Base-by-base conservation (phyloP, 2,797 vertebrate species). In the Lateolabrax maculatus region DNA sequence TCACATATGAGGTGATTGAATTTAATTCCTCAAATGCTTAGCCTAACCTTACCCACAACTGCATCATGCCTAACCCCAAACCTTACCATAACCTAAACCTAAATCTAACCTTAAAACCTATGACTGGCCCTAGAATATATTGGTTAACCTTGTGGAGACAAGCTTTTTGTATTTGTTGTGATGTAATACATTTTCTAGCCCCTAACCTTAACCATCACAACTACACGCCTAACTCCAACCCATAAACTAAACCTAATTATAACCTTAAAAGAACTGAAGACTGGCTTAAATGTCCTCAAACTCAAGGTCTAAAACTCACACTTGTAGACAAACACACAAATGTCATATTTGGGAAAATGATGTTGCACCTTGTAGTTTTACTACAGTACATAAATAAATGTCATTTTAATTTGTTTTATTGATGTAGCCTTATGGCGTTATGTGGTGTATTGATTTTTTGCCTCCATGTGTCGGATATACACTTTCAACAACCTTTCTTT, bases 371-470 rank as follows among this genome's bases (percentile, higher is more conserved):
- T 39, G n/a, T 21, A 1, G n/a, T n/a, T n/a, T n/a, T n/a, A n/a
- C n/a, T n/a, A n/a, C n/a, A n/a, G n/a, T n/a, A n/a, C n/a, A n/a
- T n/a, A n/a, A n/a, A n/a, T n/a, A n/a, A n/a, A 9, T n/a, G 46
- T 48, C 8, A 18, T 55, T 16, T 68, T n/a, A 56, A 31, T 2
- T 19, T 16, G 2, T 29, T 52, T 71, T 41, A 52, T 36, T 23
- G 21, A 71, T 19, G 19, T 4, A 4, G 66, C 51, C 18, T 5
- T 9, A n/a, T n/a, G n/a, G n/a, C n/a, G n/a, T n/a, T n/a, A n/a
- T 34, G 29, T 43, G 31, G 36, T 18, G 41, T 55, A 66, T 67
- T 29, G 73, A 76, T 72, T 23, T 41, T 27, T n/a, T 0, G 43
- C 19, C 27, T 57, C 27, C 10, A 23, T 16, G 7, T 11, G 41